Conservation (phyloP, 2,888 invertebrate genomes). For the Pegoplata infirma region DNA sequence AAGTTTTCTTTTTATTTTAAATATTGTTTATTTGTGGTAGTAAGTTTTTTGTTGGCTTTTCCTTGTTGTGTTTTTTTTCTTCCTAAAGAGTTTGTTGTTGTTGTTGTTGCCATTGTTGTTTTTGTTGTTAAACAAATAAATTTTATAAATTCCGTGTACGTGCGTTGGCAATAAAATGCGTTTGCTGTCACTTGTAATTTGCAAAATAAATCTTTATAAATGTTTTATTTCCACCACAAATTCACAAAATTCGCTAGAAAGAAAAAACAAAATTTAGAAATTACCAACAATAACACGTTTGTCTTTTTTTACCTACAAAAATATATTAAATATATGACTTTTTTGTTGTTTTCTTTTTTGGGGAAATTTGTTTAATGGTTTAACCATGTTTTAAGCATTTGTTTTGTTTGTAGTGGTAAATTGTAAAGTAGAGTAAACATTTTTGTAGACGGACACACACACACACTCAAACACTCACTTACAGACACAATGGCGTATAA, state of each 20-base stretch:
- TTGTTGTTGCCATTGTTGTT: background rate
- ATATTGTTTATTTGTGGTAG: conserved; percentile 1
- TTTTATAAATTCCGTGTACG: conserved; percentile 55
- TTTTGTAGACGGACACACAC: too few relatives aligned
- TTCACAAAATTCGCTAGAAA: conserved; percentile 14
- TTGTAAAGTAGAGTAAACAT: background rate
- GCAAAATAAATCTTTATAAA: conserved; percentile 59
- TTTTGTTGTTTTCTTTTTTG: background rate
- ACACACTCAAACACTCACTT: too few relatives aligned
- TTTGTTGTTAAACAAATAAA: conserved; percentile 21
- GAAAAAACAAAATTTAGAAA: background rate
- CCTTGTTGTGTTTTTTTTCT: conserved; percentile 4
- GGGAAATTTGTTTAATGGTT: background rate
- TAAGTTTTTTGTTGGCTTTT: background rate
- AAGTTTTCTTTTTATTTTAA: background rate
- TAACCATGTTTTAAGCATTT: background rate
- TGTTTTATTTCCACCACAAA: conserved; percentile 28
- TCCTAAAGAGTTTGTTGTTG: conserved; percentile 33
- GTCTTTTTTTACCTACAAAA: background rate
- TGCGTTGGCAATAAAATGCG: conserved; percentile 62
- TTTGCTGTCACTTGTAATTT: conserved; percentile 58
- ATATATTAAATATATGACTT: conserved; percentile 9
- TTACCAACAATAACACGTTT: conserved; percentile 6
- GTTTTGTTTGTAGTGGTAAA: background rate
- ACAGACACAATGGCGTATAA: conserved; percentile 24